These are phyloP conservation scores for Danio albolineatus DNA, from an alignment of 2,797 vertebrate species.

Conservation along the genomic window DNA sequence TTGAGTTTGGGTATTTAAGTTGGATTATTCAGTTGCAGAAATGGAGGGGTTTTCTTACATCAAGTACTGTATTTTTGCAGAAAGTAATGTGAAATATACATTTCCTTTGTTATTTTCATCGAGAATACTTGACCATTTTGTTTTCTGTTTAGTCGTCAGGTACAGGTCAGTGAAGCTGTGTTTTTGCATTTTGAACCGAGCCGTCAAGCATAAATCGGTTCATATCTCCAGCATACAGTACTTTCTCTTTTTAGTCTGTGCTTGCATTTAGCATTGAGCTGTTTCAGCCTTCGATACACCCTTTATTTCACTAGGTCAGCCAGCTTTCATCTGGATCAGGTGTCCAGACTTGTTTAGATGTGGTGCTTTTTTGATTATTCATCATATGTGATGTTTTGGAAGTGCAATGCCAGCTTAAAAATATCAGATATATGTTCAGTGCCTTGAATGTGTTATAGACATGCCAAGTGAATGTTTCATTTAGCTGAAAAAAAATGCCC, in stretches of 20 bases:
- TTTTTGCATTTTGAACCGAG: conserved; percentile 14
- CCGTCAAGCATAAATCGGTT: conserved; percentile 12
- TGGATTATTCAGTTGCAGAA: neutral
- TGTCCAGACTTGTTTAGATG: neutral
- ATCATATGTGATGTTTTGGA: neutral
- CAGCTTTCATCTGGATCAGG: conserved; percentile 11
- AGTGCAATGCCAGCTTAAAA: conserved; percentile 25
- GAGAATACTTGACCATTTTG: neutral
- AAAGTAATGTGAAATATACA: neutral
- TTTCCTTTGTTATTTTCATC: neutral
- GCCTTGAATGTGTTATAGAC: conserved; percentile 68
- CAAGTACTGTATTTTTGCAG: conserved; percentile 1
- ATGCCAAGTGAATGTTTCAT: conserved; percentile 61
- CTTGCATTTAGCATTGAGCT: conserved; percentile 11
- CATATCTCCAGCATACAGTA: neutral
- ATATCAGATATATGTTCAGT: conserved; percentile 37
- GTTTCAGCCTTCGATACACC: neutral
- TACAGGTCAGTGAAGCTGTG: neutral
- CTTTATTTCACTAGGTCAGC: neutral
- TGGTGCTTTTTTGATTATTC: conserved; percentile 20
- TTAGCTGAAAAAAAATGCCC: conserved; percentile 10
- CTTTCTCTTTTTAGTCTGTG: neutral
- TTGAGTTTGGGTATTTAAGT: conserved; percentile 5
- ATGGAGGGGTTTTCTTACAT: neutral
- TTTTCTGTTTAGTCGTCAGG: neutral